A percentile compares a stretch with the other conserved stretches of the same genome.
Evolutionary conservation across 2,113 vertebrate genomes (phyloP).

Genomic region (Pogonocichla stellata): DNA sequence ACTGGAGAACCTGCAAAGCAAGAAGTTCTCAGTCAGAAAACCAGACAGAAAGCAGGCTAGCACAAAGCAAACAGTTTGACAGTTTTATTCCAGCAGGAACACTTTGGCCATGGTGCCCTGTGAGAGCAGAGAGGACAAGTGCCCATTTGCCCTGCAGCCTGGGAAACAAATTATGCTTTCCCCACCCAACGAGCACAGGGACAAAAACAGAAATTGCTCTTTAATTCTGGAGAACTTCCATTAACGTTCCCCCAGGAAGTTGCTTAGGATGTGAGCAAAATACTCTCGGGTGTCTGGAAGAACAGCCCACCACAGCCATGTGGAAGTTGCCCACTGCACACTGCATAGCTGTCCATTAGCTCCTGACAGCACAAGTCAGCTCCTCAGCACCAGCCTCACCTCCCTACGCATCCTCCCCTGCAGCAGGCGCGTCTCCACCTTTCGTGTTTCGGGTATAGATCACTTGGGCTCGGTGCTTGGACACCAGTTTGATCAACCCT

Average conservation of each 20-base stretch:
- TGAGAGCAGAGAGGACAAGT: rapidly evolving
- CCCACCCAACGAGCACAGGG: rapidly evolving
- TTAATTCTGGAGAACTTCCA: background rate
- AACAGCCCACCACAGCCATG: rapidly evolving
- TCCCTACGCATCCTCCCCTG: slow-evolving; percentile 83
- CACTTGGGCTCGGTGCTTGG: slow-evolving; percentile 96
- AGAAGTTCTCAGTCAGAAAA: background rate
- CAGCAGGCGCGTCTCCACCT: slow-evolving; percentile 85
- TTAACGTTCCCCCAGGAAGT: rapidly evolving
- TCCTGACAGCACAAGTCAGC: background rate
- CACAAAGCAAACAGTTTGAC: background rate
- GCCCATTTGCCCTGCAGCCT: rapidly evolving
- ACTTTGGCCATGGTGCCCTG: rapidly evolving
- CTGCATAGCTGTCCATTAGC: rapidly evolving
- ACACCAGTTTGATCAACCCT: slow-evolving; percentile 97
- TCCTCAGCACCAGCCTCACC: slow-evolving; percentile 51
- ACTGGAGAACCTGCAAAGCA: slow-evolving; percentile 48
- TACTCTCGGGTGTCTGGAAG: rapidly evolving
- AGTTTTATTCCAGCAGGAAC: background rate
- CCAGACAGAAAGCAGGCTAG: background rate
- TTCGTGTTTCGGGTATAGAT: slow-evolving; percentile 99
- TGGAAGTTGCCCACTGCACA: rapidly evolving
- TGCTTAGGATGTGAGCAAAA: rapidly evolving
- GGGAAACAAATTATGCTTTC: rapidly evolving
- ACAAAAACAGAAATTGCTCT: rapidly evolving